These are phyloP conservation scores for Cyprinodon brontotheroides DNA, from an alignment of 2,113 vertebrate genomes.

Conservation along the genomic window DNA sequence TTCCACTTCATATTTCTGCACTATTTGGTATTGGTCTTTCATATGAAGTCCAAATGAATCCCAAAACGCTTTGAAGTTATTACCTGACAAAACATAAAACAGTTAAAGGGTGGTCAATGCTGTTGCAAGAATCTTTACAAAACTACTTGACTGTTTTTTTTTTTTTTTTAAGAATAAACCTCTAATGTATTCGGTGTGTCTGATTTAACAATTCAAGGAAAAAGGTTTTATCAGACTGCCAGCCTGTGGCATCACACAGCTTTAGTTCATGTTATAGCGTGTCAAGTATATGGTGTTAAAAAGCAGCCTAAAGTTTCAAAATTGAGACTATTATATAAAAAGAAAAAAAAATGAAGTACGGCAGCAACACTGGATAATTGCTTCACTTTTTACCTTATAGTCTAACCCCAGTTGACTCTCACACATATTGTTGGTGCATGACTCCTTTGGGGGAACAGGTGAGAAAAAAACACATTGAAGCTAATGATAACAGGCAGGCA, in stretches of 20 bases:
- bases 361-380: not conserved
- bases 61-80: not conserved
- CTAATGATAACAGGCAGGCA: slow-evolving; percentile 11
- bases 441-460: slow-evolving; percentile 9
- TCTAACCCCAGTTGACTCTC: not conserved
- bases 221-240: not conserved
- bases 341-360: not conserved
- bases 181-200: not conserved
- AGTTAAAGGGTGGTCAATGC: not conserved
- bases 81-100: not conserved
- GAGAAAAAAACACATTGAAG: not conserved
- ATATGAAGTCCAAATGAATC: not conserved
- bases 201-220: not conserved
- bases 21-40: not conserved
- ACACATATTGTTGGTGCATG: not conserved
- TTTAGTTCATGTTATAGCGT: not conserved
- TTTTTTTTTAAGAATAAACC: not conserved
- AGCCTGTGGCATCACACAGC: not conserved
- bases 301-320: not conserved
- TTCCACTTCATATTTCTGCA: not conserved
- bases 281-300: not conserved
- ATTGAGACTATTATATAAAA: not conserved
- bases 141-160: not conserved
- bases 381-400: not conserved
- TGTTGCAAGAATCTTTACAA: not conserved